These are phyloP conservation scores for Zeuzera pyrina DNA, from an alignment of 2,888 invertebrate species.

Conservation along the genomic window DNA sequence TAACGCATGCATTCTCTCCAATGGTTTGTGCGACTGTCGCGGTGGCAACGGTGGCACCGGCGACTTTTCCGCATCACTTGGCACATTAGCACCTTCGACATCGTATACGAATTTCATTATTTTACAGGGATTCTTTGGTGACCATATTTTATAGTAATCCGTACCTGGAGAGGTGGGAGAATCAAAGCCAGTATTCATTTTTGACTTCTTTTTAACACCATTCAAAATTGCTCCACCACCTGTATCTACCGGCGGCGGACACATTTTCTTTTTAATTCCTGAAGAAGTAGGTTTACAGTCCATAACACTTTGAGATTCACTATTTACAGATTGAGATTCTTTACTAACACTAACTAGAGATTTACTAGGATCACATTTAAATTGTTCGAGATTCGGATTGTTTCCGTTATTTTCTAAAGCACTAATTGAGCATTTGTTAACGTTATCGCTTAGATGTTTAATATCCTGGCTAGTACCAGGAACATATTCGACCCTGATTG, in stretches of 20 bases:
- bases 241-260: conserved; percentile 70
- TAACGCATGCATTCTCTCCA: conserved; percentile 81
- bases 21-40: conserved; percentile 79
- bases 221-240: conserved; percentile 56
- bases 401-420: conserved; percentile 63
- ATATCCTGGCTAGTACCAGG: conserved; percentile 56
- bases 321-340: conserved; percentile 61
- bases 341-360: conserved; percentile 55
- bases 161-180: conserved; percentile 73
- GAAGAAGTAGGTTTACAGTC: conserved; percentile 54
- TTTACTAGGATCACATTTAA: conserved; percentile 66
- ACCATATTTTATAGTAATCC: conserved; percentile 81
- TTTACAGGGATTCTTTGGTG: conserved; percentile 74
- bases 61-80: conserved; percentile 62
- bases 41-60: conserved; percentile 77
- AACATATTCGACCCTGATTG: conserved; percentile 51
- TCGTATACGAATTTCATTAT: conserved; percentile 71
- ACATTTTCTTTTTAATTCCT: conserved; percentile 72
- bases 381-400: conserved; percentile 49
- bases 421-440: conserved; percentile 72
- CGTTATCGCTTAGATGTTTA: conserved; percentile 63
- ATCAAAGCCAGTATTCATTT: conserved; percentile 64
- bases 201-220: conserved; percentile 78
- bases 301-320: conserved; percentile 55
- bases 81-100: conserved; percentile 59